Evolutionary conservation across 2,888 invertebrate species (phyloP).

Genomic region (Tetheella fluctuosa): DNA sequence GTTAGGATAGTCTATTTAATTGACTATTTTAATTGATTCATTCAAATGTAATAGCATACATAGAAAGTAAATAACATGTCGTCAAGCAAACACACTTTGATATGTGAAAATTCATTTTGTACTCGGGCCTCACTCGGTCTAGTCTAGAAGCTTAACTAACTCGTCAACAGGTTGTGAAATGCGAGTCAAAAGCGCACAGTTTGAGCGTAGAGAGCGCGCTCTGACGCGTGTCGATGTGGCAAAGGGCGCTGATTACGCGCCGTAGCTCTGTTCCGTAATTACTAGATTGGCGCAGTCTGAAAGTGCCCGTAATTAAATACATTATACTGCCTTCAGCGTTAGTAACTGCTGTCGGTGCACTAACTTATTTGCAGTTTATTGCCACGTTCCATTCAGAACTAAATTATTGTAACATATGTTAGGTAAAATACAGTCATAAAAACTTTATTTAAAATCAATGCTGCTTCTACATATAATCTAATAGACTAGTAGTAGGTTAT

Average conservation of each 20-base stretch:
- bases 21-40: constrained; percentile 32
- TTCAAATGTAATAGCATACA: background rate
- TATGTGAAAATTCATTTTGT: constrained; percentile 49
- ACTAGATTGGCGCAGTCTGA: constrained; percentile 76
- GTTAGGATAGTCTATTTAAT: constrained; percentile 45
- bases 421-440: no score
- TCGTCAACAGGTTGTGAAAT: constrained; percentile 82
- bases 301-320: constrained; percentile 79
- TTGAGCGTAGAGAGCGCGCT: constrained; percentile 58
- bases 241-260: constrained; percentile 79
- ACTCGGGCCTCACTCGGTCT: constrained; percentile 57
- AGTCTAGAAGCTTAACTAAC: constrained; percentile 70
- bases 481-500: no score
- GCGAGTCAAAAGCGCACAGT: constrained; percentile 69
- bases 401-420: no score
- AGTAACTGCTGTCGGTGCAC: constrained; percentile 25
- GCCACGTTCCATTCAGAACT: no score
- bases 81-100: constrained; percentile 20
- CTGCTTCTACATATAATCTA: no score
- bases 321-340: constrained; percentile 64
- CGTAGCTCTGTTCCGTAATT: constrained; percentile 75
- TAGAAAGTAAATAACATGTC: background rate
- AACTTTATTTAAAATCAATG: no score
- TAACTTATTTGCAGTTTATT: background rate
- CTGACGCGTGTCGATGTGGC: constrained; percentile 66